phyloP scores from a whole-genome alignment of 2,888 invertebrate genomes.

The Mythimna albipuncta region DNA sequence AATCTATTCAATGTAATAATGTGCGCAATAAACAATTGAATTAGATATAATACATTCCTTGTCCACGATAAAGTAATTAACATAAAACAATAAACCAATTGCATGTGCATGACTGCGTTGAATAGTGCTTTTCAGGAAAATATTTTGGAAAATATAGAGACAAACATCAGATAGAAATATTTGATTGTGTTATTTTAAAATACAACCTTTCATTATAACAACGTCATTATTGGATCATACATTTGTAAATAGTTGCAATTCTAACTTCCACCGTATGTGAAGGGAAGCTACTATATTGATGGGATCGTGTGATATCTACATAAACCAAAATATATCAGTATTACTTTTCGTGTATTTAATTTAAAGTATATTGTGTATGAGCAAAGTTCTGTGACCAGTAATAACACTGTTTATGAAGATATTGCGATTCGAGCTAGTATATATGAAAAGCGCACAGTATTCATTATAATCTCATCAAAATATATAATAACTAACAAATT shows the following conservation, averaged over 20 bases:
- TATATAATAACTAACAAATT: constrained; percentile 66
- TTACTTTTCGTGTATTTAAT: constrained; percentile 70
- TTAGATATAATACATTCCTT: constrained; percentile 74
- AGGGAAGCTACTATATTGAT: constrained; percentile 67
- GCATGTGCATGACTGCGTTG: constrained; percentile 76
- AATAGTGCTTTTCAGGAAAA: constrained; percentile 72
- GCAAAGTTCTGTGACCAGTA: constrained; percentile 57
- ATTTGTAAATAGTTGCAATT: constrained; percentile 81
- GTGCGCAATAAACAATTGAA: constrained; percentile 67
- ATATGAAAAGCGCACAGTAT: constrained; percentile 87
- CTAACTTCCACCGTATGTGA: constrained; percentile 73
- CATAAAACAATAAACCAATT: constrained; percentile 56
- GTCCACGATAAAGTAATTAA: constrained; percentile 72
- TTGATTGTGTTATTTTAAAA: constrained; percentile 55
- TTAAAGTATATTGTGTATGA: constrained; percentile 63
- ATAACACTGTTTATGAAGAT: constrained; percentile 78
- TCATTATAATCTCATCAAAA: constrained; percentile 81
- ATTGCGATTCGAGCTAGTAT: constrained; percentile 81
- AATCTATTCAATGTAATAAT: constrained; percentile 79
- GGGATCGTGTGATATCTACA: constrained; percentile 81
- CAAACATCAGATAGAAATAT: constrained; percentile 68
- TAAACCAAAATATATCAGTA: constrained; percentile 79
- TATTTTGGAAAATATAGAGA: constrained; percentile 58
- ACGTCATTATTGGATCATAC: constrained; percentile 73
- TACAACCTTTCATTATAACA: constrained; percentile 67